These are phyloP conservation scores for Halotydeus destructor DNA, from an alignment of 1,140 invertebrate species.

Conservation along the genomic window DNA sequence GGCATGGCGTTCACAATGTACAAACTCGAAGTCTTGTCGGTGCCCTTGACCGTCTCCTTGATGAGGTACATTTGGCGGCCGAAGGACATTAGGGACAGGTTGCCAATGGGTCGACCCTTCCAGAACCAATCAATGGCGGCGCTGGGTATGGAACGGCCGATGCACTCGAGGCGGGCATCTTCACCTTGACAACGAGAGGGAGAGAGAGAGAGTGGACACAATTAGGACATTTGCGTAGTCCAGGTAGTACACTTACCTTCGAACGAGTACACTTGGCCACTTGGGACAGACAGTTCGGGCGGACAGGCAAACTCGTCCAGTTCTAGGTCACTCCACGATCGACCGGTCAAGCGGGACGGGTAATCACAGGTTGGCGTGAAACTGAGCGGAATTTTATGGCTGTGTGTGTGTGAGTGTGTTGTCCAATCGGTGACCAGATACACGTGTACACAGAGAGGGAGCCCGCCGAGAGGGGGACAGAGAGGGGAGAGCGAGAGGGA, in stretches of 20 bases:
- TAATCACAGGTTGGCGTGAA: slow-evolving; percentile 41
- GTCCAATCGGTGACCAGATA: too few species aligned
- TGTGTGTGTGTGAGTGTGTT: too few species aligned
- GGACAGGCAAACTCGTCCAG: slow-evolving; percentile 56
- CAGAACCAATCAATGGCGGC: slow-evolving; percentile 29
- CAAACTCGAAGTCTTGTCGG: background rate
- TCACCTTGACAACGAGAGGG: slow-evolving; percentile 31
- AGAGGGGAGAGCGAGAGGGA: too few species aligned
- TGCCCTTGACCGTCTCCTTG: background rate
- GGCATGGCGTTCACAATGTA: background rate
- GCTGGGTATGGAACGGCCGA: slow-evolving; percentile 41
- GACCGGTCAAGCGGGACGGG: slow-evolving; percentile 35
- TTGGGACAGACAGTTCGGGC: slow-evolving; percentile 26
- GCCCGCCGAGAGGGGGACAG: too few species aligned
- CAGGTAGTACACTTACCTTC: slow-evolving; percentile 12
- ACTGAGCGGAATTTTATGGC: slow-evolving; percentile 45
- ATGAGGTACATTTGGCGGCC: background rate
- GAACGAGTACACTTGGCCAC: background rate
- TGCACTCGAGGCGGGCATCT: slow-evolving; percentile 47
- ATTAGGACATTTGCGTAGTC: too few species aligned
- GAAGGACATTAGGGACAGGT: background rate
- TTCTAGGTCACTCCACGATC: slow-evolving; percentile 46
- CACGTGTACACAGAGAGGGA: too few species aligned
- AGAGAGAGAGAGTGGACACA: background rate
- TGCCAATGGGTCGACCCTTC: background rate